Conservation (phyloP, 2,888 invertebrate species). For the Cryptus viduatorius region DNA sequence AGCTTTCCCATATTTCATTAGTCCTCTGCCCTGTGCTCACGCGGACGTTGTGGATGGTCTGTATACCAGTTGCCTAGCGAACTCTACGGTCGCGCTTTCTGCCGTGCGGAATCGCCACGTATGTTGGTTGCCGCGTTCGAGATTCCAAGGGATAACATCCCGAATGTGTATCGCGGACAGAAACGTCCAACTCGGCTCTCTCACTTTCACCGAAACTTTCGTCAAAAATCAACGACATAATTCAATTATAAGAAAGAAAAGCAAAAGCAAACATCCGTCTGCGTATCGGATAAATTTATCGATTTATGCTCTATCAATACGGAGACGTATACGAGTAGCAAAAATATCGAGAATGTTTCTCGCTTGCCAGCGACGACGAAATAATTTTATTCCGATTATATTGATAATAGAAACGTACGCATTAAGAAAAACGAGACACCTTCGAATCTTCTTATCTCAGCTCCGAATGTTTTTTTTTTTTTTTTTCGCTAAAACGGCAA, state of each 20-base stretch:
- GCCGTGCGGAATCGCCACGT: background rate
- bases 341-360: slow-evolving; percentile 1
- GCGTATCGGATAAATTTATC: slow-evolving; percentile 19
- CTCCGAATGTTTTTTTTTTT: slow-evolving; percentile 1
- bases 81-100: slow-evolving; percentile 10
- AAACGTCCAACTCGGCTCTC: slow-evolving; percentile 21
- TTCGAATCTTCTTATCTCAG: slow-evolving; percentile 5
- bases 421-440: too few relatives aligned
- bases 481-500: slow-evolving; percentile 10
- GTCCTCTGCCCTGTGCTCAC: slow-evolving; percentile 75
- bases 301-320: slow-evolving; percentile 22
- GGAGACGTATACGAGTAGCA: background rate
- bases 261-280: slow-evolving; percentile 35
- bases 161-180: slow-evolving; percentile 21
- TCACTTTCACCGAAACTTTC: slow-evolving; percentile 47
- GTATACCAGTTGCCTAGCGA: slow-evolving; percentile 19
- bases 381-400: too few relatives aligned
- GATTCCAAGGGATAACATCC: slow-evolving; percentile 15
- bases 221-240: slow-evolving; percentile 49
- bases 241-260: slow-evolving; percentile 52
- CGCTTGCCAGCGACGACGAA: background rate
- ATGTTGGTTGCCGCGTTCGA: background rate
- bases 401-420: too few relatives aligned
- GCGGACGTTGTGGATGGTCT: slow-evolving; percentile 34
- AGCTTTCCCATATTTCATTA: slow-evolving; percentile 84